Conservation (phyloP, 35 echinoderm and acorn worm genomes). For the Diadema setosum region DNA sequence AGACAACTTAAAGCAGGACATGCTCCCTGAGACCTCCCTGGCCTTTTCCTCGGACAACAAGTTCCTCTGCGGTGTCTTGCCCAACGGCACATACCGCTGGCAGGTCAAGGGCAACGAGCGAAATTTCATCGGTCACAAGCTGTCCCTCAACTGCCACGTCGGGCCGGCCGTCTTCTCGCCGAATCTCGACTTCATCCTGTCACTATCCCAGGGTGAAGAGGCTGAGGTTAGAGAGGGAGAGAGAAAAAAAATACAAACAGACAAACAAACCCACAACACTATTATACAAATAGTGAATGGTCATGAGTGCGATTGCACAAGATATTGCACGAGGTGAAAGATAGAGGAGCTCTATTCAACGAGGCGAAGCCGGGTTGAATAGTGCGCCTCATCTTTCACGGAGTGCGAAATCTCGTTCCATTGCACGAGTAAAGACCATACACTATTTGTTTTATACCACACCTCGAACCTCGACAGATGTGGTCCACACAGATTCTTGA, state of each 20-base stretch:
- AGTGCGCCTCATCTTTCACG: no score
- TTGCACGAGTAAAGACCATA: no score
- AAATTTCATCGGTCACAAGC: slow-evolving; percentile 25
- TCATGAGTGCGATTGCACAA: no score
- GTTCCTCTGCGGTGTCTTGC: slow-evolving; percentile 49
- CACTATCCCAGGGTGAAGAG: not conserved
- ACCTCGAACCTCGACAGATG: no score
- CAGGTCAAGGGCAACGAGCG: slow-evolving; percentile 33
- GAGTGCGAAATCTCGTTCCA: no score
- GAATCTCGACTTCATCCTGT: slow-evolving; percentile 45
- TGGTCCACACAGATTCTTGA: no score
- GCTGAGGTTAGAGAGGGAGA: not conserved
- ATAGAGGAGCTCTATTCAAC: no score
- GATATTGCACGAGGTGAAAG: no score
- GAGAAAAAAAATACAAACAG: not conserved
- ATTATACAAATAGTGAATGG: no score
- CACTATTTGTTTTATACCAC: no score
- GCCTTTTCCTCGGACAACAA: slow-evolving; percentile 68
- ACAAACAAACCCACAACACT: no score
- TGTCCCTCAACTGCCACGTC: slow-evolving; percentile 44
- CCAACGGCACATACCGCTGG: slow-evolving; percentile 71
- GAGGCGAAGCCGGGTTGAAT: no score
- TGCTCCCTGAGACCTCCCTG: not conserved
- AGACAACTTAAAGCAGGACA: not conserved
- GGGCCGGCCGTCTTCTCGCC: slow-evolving; percentile 24